A percentile compares a stretch with the other conserved stretches of the same genome.
phyloP scores from a whole-genome alignment of 2,113 vertebrate species.

The Pachycephala philippinensis region DNA sequence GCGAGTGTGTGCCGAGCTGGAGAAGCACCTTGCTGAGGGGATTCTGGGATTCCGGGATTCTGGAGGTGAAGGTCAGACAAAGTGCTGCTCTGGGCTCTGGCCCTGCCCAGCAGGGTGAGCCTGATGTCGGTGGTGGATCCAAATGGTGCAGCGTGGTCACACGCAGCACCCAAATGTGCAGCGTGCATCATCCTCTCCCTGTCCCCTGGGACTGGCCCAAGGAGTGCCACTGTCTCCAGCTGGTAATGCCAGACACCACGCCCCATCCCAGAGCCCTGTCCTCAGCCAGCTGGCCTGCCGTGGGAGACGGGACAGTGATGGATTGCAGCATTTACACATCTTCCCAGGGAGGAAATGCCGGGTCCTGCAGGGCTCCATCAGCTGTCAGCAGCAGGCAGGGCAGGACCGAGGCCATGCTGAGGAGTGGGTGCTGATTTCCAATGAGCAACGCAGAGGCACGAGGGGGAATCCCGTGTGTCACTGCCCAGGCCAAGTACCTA shows the following conservation, averaged over 20 bases:
- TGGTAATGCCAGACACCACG: background rate
- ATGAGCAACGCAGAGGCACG: background rate
- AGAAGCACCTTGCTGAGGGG: background rate
- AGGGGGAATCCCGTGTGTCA: fast-evolving
- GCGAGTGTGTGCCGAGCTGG: fast-evolving
- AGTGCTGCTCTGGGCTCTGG: background rate
- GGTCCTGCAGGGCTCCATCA: background rate
- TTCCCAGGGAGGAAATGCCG: background rate
- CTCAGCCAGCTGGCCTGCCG: background rate
- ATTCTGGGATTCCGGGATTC: fast-evolving
- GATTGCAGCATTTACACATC: background rate
- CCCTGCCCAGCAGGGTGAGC: background rate
- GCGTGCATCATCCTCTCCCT: fast-evolving
- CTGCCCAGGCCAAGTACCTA: fast-evolving
- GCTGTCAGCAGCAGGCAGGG: background rate
- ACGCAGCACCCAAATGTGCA: background rate
- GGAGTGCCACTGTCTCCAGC: background rate
- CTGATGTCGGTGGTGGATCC: background rate
- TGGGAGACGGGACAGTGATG: background rate
- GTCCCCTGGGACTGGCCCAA: background rate
- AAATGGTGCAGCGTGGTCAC: fast-evolving
- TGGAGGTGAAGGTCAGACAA: fast-evolving
- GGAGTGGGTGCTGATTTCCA: background rate
- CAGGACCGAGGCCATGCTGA: fast-evolving
- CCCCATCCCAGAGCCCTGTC: background rate